Percentiles rank a stretch among this genome's conserved stretches.
phyloP scores from a whole-genome alignment of 2,888 invertebrate species.

The Synergus japonicus region DNA sequence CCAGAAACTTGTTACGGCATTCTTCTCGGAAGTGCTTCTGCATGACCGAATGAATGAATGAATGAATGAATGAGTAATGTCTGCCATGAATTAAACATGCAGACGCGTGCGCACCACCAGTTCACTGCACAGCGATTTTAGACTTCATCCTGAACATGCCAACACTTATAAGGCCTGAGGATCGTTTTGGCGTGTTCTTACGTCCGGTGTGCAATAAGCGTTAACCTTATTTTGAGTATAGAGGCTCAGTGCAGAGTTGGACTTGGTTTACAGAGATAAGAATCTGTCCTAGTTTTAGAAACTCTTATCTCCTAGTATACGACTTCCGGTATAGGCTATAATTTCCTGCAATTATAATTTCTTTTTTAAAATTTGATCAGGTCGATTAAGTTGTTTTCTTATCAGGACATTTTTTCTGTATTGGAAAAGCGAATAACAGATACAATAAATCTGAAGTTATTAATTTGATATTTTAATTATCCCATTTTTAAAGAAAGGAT shows the following conservation, averaged over 20 bases:
- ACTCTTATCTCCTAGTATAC: too few relatives aligned
- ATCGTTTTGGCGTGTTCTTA: not conserved
- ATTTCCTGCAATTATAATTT: too few relatives aligned
- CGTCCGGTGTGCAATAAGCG: not conserved
- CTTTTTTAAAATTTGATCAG: too few relatives aligned
- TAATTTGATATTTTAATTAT: too few relatives aligned
- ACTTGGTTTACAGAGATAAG: not conserved
- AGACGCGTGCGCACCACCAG: conserved; percentile 56
- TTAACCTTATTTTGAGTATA: not conserved
- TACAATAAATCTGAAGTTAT: too few relatives aligned
- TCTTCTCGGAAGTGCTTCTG: conserved; percentile 62
- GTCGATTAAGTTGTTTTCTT: too few relatives aligned
- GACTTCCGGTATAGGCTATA: too few relatives aligned
- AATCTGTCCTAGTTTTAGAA: not conserved
- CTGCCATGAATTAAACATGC: conserved; percentile 68
- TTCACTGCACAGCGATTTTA: conserved; percentile 19
- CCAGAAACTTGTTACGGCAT: conserved; percentile 66
- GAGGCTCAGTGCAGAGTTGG: not conserved
- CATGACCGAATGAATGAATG: conserved; percentile 51
- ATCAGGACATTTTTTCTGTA: not conserved
- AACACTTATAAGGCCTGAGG: conserved; percentile 1
- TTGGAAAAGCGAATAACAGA: not conserved
- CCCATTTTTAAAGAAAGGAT: not conserved
- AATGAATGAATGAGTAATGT: conserved; percentile 63
- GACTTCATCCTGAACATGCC: conserved; percentile 20